phyloP scores from a whole-genome alignment of 2,113 vertebrate genomes.

The Burhinus oedicnemus region DNA sequence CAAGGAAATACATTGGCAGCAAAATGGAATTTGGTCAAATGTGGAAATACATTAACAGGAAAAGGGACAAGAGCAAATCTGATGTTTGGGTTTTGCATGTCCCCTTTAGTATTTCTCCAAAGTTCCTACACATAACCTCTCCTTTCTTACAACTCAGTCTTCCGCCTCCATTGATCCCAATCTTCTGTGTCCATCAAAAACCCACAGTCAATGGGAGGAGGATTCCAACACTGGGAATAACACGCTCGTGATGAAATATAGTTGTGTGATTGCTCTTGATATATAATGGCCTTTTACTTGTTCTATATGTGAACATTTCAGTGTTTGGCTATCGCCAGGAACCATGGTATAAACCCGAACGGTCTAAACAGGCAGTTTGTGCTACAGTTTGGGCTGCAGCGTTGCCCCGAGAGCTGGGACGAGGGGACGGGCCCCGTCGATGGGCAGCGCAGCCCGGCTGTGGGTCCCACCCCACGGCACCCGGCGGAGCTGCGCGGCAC shows the following conservation, averaged over 20 bases:
- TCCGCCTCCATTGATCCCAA: not conserved
- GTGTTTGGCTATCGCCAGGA: fast-evolving
- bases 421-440: fast-evolving
- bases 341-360: not conserved
- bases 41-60: not conserved
- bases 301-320: fast-evolving
- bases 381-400: no score
- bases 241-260: no score
- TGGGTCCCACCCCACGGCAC: no score
- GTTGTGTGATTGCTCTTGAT: not conserved
- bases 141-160: no score
- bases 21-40: not conserved
- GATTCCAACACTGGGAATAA: not conserved
- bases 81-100: not conserved
- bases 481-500: no score
- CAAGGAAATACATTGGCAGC: not conserved
- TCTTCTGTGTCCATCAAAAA: not conserved
- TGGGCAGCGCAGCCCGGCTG: not conserved
- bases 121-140: not conserved
- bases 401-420: no score
- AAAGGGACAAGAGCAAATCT: not conserved
- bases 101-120: not conserved
- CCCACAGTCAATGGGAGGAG: not conserved
- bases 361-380: fast-evolving
- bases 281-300: fast-evolving